Base-by-base conservation (phyloP, 2,797 vertebrate genomes). In the Cyclura pinguis region DNA sequence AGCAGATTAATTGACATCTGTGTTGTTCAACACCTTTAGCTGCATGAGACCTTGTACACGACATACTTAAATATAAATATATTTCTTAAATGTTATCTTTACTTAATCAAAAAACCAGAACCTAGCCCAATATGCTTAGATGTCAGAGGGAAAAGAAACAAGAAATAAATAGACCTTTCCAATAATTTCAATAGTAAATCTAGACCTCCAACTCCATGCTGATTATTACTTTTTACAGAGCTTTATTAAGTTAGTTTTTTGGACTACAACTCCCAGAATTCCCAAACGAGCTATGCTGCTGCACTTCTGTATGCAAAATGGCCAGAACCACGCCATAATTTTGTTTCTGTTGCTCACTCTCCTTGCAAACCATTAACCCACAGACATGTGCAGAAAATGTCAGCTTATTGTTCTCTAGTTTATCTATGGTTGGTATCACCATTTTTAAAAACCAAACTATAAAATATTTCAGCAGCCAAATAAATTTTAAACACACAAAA, bases 401-500 rank as follows among this genome's bases (percentile, higher is more conserved):
- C 62, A 69, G 22, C 35, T 62, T 27, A 76, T 76, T 0, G 0
- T 47, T 42, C 90, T 69, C 52, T 55, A 85, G 88, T 74, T 59
- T 18, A n/a, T 89, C 86, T 93, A 24, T 62, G 69, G 22, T 64
- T 72, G 27, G 16, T 84, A 72, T 38, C 69, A 76, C 88, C 22
- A 59, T 59, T 62, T 76, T 76, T 6, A 50, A 64, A 55, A 27
- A 24, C 29, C 77, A 88, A 78, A 89, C 92, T 91, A 91, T 57
- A 90, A 93, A 93, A 74, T 2, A 0, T 74, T 0, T 32, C 57
- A 91, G 55, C 50, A 35, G 77, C 77, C 59, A 73, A 81, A 32
- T n/a, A 90, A 92, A 78, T 32, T 77, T 62, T 93, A 91, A 84
- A 87, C 35, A 87, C 92, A 74, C 50, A 69, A 78, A 87, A 92